Evolutionary conservation across 2,113 vertebrate species (phyloP).

Genomic region (Megatriorchis doriae): DNA sequence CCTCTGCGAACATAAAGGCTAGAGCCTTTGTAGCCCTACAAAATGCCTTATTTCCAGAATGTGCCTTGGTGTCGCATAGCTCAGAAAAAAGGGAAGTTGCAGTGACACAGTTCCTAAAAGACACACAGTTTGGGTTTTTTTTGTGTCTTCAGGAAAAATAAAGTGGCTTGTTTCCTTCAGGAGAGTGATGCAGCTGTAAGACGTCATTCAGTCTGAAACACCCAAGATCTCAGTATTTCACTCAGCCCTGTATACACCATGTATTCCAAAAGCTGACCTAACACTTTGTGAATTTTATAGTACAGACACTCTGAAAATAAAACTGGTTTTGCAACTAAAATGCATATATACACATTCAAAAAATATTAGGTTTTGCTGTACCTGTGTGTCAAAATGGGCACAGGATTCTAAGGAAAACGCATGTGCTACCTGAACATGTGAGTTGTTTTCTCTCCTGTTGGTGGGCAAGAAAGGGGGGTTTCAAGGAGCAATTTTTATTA

Average conservation of each 20-base stretch:
- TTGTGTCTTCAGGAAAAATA: background rate
- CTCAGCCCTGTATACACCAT: accelerated
- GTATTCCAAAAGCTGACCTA: background rate
- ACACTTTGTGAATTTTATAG: background rate
- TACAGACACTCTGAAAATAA: background rate
- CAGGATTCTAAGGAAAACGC: background rate
- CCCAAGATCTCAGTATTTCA: background rate
- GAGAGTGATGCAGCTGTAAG: background rate
- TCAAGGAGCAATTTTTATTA: background rate
- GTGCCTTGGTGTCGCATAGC: background rate
- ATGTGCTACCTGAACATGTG: accelerated
- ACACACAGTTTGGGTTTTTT: background rate
- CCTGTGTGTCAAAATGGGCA: background rate
- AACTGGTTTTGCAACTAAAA: background rate
- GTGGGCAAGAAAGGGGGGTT: background rate
- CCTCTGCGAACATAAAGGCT: background rate
- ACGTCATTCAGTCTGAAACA: background rate
- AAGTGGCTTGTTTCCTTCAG: background rate
- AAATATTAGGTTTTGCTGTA: background rate
- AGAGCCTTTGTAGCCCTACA: background rate
- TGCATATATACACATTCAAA: accelerated
- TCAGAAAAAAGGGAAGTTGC: background rate
- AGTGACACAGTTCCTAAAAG: background rate
- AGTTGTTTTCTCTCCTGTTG: background rate
- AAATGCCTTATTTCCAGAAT: background rate